phyloP scores from a whole-genome alignment of 2,113 vertebrate genomes.

The Cisticola juncidis region DNA sequence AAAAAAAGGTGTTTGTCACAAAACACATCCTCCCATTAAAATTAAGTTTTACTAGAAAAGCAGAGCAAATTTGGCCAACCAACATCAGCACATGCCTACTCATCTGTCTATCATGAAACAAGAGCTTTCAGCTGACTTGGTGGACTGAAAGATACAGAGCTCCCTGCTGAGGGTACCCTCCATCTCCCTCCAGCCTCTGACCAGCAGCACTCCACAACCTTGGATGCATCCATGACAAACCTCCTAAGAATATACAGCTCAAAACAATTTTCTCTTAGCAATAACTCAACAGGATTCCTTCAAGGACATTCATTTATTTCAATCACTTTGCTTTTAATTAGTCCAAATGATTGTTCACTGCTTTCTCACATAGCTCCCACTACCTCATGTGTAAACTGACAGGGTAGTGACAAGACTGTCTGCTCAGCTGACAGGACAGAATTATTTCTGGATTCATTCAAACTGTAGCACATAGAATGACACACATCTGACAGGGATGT shows the following conservation, averaged over 20 bases:
- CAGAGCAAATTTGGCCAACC: not conserved
- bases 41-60: not conserved
- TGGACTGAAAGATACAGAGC: not conserved
- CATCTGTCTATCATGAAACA: not conserved
- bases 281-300: not conserved
- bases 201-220: not conserved
- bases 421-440: not conserved
- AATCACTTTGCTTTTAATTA: not conserved
- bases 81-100: not conserved
- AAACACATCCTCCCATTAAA: not conserved
- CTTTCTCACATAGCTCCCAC: not conserved
- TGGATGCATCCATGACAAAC: rapidly evolving
- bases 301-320: not conserved
- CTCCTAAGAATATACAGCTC: not conserved
- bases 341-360: not conserved
- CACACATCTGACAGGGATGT: not conserved
- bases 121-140: not conserved
- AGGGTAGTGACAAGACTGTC: not conserved
- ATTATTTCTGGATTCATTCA: not conserved
- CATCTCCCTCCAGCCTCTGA: not conserved
- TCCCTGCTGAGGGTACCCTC: not conserved
- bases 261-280: not conserved
- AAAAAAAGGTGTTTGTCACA: not conserved
- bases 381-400: not conserved
- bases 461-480: not conserved